Conservation (phyloP, 1,140 invertebrate species). For the Trissolcus basalis region DNA sequence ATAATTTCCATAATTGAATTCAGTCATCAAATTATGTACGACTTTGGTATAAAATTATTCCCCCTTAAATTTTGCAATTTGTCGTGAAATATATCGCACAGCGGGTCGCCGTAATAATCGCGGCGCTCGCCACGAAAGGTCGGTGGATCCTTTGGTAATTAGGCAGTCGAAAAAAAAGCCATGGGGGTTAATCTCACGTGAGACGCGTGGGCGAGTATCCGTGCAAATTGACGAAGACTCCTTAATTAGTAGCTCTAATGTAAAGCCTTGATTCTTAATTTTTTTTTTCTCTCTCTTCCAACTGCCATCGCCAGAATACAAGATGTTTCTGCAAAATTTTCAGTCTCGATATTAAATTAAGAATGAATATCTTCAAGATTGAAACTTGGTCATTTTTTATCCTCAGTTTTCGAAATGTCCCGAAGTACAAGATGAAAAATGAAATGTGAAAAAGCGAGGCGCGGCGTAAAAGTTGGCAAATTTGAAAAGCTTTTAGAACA, state of each 20-base stretch:
- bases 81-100: slow-evolving; percentile 51
- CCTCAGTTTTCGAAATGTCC: too few relatives aligned
- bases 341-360: too few relatives aligned
- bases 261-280: slow-evolving; percentile 48
- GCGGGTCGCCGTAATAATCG: slow-evolving; percentile 42
- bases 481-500: slow-evolving; percentile 49
- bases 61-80: slow-evolving; percentile 36
- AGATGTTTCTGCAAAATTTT: too few relatives aligned
- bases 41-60: slow-evolving; percentile 8
- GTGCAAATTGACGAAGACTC: slow-evolving; percentile 67
- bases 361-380: too few relatives aligned
- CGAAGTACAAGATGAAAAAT: neutral
- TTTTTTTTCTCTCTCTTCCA: slow-evolving; percentile 41
- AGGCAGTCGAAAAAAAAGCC: slow-evolving; percentile 64
- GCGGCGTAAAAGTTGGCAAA: slow-evolving; percentile 24
- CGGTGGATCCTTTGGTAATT: slow-evolving; percentile 69
- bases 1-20: too few relatives aligned
- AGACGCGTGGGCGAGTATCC: slow-evolving; percentile 65
- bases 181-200: slow-evolving; percentile 62
- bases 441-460: slow-evolving; percentile 8
- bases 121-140: slow-evolving; percentile 50
- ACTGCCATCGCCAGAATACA: slow-evolving; percentile 26
- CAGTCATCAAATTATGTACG: too few relatives aligned
- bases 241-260: slow-evolving; percentile 65
- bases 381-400: too few relatives aligned